A percentile compares a stretch with the other conserved stretches of the same genome.
Conservation (phyloP, 2,888 invertebrate genomes). For the Apomyelois bistriatella region DNA sequence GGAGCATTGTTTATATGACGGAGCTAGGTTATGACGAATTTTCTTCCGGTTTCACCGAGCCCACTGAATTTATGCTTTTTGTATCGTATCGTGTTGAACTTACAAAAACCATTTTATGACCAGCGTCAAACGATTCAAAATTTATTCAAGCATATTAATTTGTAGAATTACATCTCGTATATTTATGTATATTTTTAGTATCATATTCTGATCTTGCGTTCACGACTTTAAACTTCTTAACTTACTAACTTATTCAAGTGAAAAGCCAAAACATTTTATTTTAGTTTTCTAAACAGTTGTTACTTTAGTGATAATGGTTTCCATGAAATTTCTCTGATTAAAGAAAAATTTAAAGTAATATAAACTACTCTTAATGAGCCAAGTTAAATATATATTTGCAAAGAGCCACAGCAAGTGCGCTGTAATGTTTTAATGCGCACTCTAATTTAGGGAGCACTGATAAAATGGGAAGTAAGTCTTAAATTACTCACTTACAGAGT, state of each 20-base stretch:
- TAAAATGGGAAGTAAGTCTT: slow-evolving; percentile 78
- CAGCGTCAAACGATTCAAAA: too few species aligned
- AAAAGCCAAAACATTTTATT: too few species aligned
- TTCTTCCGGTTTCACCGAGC: slow-evolving; percentile 65
- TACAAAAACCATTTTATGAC: too few species aligned
- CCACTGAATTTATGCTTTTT: slow-evolving; percentile 16
- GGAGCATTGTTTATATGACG: slow-evolving; percentile 66
- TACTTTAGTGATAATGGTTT: too few species aligned
- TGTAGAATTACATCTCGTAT: too few species aligned
- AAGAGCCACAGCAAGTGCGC: slow-evolving; percentile 25
- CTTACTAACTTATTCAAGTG: too few species aligned
- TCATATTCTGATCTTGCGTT: too few species aligned
- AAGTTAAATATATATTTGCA: slow-evolving; percentile 33
- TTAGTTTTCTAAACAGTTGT: too few species aligned
- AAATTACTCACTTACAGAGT: slow-evolving; percentile 80
- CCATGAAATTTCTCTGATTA: too few species aligned
- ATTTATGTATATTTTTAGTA: too few species aligned
- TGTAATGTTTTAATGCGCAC: slow-evolving; percentile 76
- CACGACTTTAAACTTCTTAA: too few species aligned
- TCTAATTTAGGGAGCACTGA: slow-evolving; percentile 78
- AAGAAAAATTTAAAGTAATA: neutral
- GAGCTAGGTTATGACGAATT: slow-evolving; percentile 62
- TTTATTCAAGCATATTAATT: too few species aligned
- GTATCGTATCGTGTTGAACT: neutral
- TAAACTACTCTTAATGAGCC: slow-evolving; percentile 14